Evolutionary conservation across 2,888 invertebrate genomes (phyloP).

Genomic region (Lepetodrilus schrolli): DNA sequence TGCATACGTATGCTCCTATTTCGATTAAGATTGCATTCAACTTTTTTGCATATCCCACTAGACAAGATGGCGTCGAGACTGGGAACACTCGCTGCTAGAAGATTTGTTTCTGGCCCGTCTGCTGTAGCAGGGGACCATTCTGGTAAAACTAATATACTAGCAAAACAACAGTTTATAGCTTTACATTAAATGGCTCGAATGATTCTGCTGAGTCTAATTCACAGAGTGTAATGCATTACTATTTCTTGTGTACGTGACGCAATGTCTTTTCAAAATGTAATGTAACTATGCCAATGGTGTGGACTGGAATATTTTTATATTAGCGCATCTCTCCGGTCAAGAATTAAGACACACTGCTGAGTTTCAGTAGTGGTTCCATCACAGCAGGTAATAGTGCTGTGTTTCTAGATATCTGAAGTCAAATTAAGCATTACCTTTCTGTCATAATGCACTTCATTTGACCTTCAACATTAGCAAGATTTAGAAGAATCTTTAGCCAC

Average conservation of each 20-base stretch:
- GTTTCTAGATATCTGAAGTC: too few relatives aligned
- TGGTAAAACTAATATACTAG: slow-evolving; percentile 34
- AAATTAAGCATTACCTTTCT: too few relatives aligned
- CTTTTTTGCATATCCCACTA: background rate
- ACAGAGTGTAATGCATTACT: too few relatives aligned
- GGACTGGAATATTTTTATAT: too few relatives aligned
- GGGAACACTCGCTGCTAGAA: slow-evolving; percentile 79
- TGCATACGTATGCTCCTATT: background rate
- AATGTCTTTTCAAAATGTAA: background rate
- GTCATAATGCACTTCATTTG: background rate
- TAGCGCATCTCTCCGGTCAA: too few relatives aligned
- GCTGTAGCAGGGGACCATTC: slow-evolving; percentile 39
- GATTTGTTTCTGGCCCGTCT: slow-evolving; percentile 38
- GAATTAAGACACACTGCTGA: background rate
- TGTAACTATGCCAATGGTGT: too few relatives aligned
- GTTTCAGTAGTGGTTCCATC: background rate
- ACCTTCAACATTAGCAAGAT: too few relatives aligned
- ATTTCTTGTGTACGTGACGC: background rate
- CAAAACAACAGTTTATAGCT: background rate
- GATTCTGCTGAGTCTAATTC: too few relatives aligned
- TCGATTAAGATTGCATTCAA: background rate
- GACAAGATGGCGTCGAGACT: slow-evolving; percentile 41
- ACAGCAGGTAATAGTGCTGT: background rate
- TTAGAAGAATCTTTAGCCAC: too few relatives aligned
- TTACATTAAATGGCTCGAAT: too few relatives aligned